Evolutionary conservation across 2,113 vertebrate species (phyloP).

Genomic region (Hippocampus guttulatus): DNA sequence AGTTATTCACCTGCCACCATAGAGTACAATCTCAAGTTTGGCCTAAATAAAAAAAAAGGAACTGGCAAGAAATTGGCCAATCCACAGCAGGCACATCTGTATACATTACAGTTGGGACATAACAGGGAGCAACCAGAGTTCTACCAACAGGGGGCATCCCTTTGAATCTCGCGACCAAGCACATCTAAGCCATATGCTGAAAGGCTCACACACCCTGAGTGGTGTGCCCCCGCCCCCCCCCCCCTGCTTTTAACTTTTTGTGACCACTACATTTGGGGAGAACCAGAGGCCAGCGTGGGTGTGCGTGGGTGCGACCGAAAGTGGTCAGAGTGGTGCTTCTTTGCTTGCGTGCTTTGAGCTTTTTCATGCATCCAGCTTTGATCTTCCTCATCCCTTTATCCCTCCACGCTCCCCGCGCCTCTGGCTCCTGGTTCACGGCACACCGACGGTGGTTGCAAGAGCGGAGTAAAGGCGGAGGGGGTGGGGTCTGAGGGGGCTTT

Average conservation of each 20-base stretch:
- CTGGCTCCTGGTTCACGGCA: conserved; percentile 57
- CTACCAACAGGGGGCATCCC: conserved; percentile 44
- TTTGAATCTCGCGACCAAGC: conserved; percentile 33
- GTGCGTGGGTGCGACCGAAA: conserved; percentile 24
- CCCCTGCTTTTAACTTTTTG: conserved; percentile 37
- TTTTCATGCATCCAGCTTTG: conserved; percentile 70
- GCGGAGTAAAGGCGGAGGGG: neutral
- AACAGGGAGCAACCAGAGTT: neutral
- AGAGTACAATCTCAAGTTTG: neutral
- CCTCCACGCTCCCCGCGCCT: conserved; percentile 61
- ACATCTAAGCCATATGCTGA: conserved; percentile 45
- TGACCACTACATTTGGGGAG: conserved; percentile 30
- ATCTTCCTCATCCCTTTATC: conserved; percentile 71
- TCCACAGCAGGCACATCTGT: too few relatives aligned
- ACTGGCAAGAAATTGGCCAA: too few relatives aligned
- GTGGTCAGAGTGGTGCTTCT: conserved; percentile 61
- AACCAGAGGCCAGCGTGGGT: conserved; percentile 31
- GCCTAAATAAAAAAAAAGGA: too few relatives aligned
- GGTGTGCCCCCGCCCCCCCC: conserved; percentile 42
- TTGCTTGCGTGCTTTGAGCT: conserved; percentile 66
- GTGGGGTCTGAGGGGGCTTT: conserved; percentile 6
- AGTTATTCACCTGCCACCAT: neutral
- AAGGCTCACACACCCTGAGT: conserved; percentile 55
- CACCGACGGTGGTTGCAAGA: conserved; percentile 28
- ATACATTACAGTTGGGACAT: neutral